These are phyloP conservation scores for Dicyrtomina minuta DNA, from an alignment of 2,888 invertebrate species.

Conservation along the genomic window DNA sequence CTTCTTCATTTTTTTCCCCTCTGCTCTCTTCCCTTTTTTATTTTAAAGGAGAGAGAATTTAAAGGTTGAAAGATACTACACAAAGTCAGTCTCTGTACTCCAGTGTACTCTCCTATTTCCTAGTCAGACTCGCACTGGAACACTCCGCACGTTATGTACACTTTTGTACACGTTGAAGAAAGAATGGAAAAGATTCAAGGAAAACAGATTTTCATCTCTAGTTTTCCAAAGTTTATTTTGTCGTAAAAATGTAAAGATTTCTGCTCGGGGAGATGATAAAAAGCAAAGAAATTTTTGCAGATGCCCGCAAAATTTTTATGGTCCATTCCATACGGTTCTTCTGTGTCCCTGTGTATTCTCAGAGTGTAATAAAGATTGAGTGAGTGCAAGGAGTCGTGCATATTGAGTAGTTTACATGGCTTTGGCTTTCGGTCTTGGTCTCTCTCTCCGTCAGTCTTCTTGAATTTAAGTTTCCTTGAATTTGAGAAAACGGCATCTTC, in stretches of 20 bases:
- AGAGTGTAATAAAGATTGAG: slow-evolving; percentile 14
- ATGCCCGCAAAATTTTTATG: slow-evolving; percentile 24
- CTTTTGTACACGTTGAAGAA: too few species aligned
- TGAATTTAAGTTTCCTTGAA: background rate
- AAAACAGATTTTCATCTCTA: slow-evolving; percentile 25
- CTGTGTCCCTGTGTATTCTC: background rate
- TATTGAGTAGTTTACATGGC: slow-evolving; percentile 18
- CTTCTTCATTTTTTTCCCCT: too few species aligned
- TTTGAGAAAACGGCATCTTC: background rate
- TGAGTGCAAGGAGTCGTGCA: slow-evolving; percentile 5
- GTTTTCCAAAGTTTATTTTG: slow-evolving; percentile 26
- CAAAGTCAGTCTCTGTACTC: too few species aligned
- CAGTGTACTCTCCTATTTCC: too few species aligned
- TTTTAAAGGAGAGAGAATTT: too few species aligned
- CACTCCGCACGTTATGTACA: too few species aligned
- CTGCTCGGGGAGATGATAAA: slow-evolving; percentile 23
- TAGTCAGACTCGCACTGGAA: too few species aligned
- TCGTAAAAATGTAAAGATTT: slow-evolving; percentile 21
- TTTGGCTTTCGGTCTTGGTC: background rate
- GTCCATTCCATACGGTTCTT: slow-evolving; percentile 10
- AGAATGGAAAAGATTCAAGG: slow-evolving; percentile 6
- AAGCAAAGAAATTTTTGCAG: slow-evolving; percentile 22
- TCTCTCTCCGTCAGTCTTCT: slow-evolving; percentile 2
- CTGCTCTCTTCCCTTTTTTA: too few species aligned
- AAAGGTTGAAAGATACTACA: too few species aligned